phyloP scores from a whole-genome alignment of 2,113 vertebrate genomes.

The Phaethon lepturus region DNA sequence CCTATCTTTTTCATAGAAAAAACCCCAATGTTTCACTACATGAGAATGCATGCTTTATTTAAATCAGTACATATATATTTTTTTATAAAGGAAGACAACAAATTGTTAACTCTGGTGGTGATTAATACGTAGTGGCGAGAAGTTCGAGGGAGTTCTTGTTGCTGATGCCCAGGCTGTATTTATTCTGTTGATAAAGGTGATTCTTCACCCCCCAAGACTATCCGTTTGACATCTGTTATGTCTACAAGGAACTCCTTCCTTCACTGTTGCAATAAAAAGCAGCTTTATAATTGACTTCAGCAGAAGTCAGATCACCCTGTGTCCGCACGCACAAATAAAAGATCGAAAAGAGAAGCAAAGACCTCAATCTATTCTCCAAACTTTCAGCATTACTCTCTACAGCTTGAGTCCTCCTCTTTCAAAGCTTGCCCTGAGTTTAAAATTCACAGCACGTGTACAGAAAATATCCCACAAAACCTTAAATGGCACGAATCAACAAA shows the following conservation, averaged over 20 bases:
- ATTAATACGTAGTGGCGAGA: rapidly evolving
- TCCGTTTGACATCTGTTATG: neutral
- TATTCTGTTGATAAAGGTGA: neutral
- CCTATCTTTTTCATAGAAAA: neutral
- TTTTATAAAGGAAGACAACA: neutral
- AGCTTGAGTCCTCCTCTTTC: neutral
- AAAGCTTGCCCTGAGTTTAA: neutral
- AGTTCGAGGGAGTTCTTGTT: neutral
- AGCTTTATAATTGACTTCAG: neutral
- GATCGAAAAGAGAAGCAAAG: neutral
- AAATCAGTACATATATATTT: neutral
- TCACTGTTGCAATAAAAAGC: rapidly evolving
- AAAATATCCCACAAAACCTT: neutral
- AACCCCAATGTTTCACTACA: neutral
- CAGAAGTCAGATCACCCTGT: neutral
- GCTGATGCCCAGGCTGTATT: neutral
- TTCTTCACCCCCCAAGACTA: neutral
- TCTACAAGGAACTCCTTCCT: neutral
- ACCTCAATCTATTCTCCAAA: neutral
- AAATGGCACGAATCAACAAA: constrained; percentile 16
- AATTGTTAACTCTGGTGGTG: rapidly evolving
- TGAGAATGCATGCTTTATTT: neutral
- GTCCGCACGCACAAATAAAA: rapidly evolving
- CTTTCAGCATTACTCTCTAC: neutral
- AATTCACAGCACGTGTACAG: neutral